phyloP scores from a whole-genome alignment of 2,888 invertebrate species.

The Cryptophagus acutangulus region DNA sequence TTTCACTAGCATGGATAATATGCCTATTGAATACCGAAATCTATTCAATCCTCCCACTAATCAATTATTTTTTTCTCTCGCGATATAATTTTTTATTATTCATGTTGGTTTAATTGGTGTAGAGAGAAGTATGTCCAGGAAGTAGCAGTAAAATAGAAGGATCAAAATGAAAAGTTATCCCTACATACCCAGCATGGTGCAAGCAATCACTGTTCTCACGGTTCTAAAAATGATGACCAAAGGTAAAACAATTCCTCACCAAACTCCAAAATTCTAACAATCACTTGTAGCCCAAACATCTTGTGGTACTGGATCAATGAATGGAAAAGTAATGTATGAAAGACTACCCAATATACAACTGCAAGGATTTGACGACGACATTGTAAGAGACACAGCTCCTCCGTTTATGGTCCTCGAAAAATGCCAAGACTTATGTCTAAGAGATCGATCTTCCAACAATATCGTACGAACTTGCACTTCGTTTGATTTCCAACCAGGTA shows the following conservation, averaged over 20 bases:
- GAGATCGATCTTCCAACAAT: conserved; percentile 75
- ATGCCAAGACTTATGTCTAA: conserved; percentile 73
- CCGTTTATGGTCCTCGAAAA: conserved; percentile 85
- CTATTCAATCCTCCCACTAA: conserved; percentile 12
- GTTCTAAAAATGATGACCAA: conserved; percentile 77
- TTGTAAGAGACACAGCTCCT: conserved; percentile 77
- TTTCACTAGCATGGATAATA: background rate
- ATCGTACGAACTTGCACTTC: conserved; percentile 80
- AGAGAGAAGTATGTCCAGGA: conserved; percentile 45
- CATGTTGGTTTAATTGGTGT: conserved; percentile 2
- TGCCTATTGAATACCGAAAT: background rate
- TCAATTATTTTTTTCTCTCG: background rate
- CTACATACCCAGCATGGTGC: conserved; percentile 65
- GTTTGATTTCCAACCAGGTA: conserved; percentile 87
- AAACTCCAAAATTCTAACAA: background rate
- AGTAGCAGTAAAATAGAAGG: conserved; percentile 32
- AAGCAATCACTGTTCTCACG: conserved; percentile 79
- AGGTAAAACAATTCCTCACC: conserved; percentile 52
- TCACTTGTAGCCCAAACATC: conserved; percentile 72
- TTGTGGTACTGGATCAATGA: conserved; percentile 76
- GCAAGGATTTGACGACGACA: conserved; percentile 85
- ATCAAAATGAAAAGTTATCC: conserved; percentile 58
- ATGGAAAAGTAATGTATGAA: conserved; percentile 81
- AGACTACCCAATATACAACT: conserved; percentile 83
- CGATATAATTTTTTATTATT: background rate